Base-by-base conservation (phyloP, 2,113 vertebrate species). In the Neodon shergylaensis region DNA sequence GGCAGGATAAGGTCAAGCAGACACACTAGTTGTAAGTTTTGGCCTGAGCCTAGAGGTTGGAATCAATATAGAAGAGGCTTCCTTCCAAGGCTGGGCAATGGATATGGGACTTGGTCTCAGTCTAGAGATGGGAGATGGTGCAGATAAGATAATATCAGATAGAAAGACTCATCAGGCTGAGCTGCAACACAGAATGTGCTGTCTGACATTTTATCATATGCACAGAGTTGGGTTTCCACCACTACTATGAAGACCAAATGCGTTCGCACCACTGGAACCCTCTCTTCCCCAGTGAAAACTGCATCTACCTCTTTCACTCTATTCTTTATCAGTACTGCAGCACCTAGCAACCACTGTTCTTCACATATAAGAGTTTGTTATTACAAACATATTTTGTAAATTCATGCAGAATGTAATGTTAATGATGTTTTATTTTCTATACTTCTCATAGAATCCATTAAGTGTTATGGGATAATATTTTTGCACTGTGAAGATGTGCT, bases 311-410 rank as follows among this genome's bases (percentile, higher is more conserved):
- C 3, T 78, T 33, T 6, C 1, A 22, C 2, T 31, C 21, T 0
- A 16, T 39, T 76, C 28, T 28, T 5, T 28, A 44, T 31, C 9
- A 61, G 10, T 28, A 42, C 1, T 7, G 14, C 3, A 19, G 22
- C 6, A 26, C 28, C 16, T 39, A 47, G 3, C 14, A 73, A 84
- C 61, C 5, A 54, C 31, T 78, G 11, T 26, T 88, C 63, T 84
- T 47, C 28, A 33, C n/a, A 84, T 84, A 54, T 78, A 85, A 52
- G 61, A 33, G 44, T 65, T 79, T 26, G 39, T 91, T 39, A 33
- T 92, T 95, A 70, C 19, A 83, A 86, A 96, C 63, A 61, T 91
- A 54, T n/a, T 66, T 77, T 19, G 11, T 44, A 74, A 72, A 82
- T 9, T 21, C 33, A 85, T 63, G 44, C 1, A 28, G 28, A n/a